These are phyloP conservation scores for Nyctibius grandis DNA, from an alignment of 2,797 vertebrate species.

Conservation along the genomic window DNA sequence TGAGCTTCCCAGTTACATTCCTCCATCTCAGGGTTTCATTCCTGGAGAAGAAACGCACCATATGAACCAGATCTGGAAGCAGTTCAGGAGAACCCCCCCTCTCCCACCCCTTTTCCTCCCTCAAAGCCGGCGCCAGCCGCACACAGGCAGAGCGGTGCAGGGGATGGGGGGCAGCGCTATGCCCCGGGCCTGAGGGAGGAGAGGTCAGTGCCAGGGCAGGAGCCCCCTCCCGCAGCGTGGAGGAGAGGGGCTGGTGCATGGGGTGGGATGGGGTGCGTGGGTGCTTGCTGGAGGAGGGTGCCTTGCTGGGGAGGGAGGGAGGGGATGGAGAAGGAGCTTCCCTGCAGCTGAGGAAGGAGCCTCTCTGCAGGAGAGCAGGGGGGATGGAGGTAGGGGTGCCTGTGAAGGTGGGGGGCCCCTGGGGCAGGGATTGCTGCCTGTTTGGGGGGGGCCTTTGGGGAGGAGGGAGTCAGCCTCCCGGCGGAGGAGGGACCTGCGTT, in stretches of 20 bases:
- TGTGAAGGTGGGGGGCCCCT: background rate
- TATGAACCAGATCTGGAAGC: slow-evolving; percentile 29
- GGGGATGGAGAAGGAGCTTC: background rate
- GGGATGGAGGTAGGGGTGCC: background rate
- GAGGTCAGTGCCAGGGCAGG: slow-evolving; percentile 9
- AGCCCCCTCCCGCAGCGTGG: background rate
- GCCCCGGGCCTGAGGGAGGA: background rate
- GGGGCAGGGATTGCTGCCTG: background rate
- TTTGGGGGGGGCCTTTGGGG: background rate
- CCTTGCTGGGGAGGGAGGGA: background rate
- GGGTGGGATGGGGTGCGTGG: background rate
- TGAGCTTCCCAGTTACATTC: slow-evolving; percentile 15
- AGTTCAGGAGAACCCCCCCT: background rate
- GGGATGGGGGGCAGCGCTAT: background rate
- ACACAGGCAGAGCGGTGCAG: background rate
- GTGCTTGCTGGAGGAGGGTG: background rate
- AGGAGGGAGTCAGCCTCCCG: background rate
- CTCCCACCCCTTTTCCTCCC: background rate
- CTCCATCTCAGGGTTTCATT: slow-evolving; percentile 33
- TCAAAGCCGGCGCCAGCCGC: background rate
- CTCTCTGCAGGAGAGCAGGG: background rate
- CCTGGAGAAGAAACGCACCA: slow-evolving; percentile 31
- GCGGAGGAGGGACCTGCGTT: slow-evolving; percentile 8
- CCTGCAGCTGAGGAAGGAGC: background rate
- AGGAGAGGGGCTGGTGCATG: background rate